A percentile compares a stretch with the other conserved stretches of the same genome.
Conservation (phyloP, 2,888 invertebrate genomes). For the Lordiphosa andalusiaca region DNA sequence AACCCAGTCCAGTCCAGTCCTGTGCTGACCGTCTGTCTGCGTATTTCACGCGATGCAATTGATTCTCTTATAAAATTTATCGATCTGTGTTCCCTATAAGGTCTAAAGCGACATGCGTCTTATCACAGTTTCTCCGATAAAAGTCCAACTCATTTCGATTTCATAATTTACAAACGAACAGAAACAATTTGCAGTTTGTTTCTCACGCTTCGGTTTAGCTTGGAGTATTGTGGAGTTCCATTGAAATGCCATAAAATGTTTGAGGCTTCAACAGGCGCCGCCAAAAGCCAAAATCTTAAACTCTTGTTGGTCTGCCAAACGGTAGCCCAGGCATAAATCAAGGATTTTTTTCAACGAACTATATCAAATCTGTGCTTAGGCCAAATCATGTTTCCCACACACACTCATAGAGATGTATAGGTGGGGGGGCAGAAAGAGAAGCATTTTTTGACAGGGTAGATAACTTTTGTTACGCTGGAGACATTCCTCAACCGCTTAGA, state of each 20-base stretch:
- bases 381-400: conserved; percentile 70
- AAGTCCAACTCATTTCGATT: conserved; percentile 8
- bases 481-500: conserved; percentile 53
- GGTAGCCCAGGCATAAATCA: conserved; percentile 72
- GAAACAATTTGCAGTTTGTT: conserved; percentile 48
- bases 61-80: conserved; percentile 77
- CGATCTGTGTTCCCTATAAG: conserved; percentile 50
- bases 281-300: conserved; percentile 28
- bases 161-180: conserved; percentile 13
- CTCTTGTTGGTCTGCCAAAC: conserved; percentile 59
- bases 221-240: conserved; percentile 45
- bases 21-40: conserved; percentile 25
- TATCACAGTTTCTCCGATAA: conserved; percentile 52
- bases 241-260: conserved; percentile 74
- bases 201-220: conserved; percentile 55
- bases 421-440: conserved; percentile 10
- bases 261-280: conserved; percentile 71
- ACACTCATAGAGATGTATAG: conserved; percentile 23
- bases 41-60: conserved; percentile 76
- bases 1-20: conserved; percentile 5
- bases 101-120: conserved; percentile 36
- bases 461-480: conserved; percentile 34
- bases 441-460: conserved; percentile 44
- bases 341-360: conserved; percentile 55
- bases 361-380: conserved; percentile 57